Base-by-base conservation (phyloP, 2,888 invertebrate species). In the Nipponacmea schrenckii region DNA sequence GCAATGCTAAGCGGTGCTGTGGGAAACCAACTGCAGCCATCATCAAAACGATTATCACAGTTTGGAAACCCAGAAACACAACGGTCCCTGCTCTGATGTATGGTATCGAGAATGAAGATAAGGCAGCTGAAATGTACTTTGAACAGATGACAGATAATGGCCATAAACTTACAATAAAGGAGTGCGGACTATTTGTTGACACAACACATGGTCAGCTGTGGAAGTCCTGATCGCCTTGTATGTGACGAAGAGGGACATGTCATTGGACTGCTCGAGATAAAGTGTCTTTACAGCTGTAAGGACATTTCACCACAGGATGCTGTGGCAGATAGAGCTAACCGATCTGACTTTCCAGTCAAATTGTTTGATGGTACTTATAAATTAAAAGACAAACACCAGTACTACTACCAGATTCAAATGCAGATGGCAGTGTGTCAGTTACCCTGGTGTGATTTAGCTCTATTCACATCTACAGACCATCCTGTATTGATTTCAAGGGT, bases 381-480 rank as follows among this genome's bases (percentile, higher is more conserved):
- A 7, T 27, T 70, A 66, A 70, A 65, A 31, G 67, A 66, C n/a
- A 67, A 24, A 20, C 67, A 70, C 44, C 20, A 39, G 15, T 65
- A 70, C n/a, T 65, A 50, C 26, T 65, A 65, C 62, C 70, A 70
- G 27, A 26, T 70, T n/a, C 70, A 65, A 27, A 67, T 66, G 67
- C 70, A 70, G 62, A 62, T 70, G 70, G 70, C 24, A n/a, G 15
- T 70, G 0, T 66, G 62, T 48, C 17, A 48, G n/a, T 24, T 56
- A 10, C 65, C 39, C 3, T 70, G 70, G 70, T 70, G 70, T 27
- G 70, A 70, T 46, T 70, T 70, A 50, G 70, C 66, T 24, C 24
- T 70, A 4, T 66, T 56, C 10, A 70, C 66, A 14, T 66, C 26
- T 4, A n/a, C 45, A 1, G 48, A 48, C 3, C 24, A 44, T 26